Evolutionary conservation across 2,797 vertebrate genomes (phyloP).

Genomic region (Fistularia commersonii): DNA sequence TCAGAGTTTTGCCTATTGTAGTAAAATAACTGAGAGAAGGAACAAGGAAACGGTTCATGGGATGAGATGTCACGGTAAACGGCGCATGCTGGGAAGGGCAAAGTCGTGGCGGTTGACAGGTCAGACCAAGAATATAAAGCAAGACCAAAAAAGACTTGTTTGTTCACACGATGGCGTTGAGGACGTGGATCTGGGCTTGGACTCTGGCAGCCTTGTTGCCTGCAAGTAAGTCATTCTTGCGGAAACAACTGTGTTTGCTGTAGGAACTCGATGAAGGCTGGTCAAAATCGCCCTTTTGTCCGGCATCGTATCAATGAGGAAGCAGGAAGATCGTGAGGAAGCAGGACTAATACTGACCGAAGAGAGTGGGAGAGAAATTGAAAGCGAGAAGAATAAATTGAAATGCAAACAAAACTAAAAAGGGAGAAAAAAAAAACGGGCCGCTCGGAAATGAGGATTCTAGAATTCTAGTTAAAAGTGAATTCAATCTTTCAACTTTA

Average conservation of each 20-base stretch:
- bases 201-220: constrained; percentile 19
- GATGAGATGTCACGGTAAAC: neutral
- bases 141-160: neutral
- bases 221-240: constrained; percentile 37
- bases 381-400: no score
- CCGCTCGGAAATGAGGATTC: no score
- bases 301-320: no score
- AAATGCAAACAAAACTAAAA: no score
- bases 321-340: no score
- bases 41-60: constrained; percentile 15
- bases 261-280: neutral
- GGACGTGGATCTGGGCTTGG: constrained; percentile 16
- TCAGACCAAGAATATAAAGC: constrained; percentile 22
- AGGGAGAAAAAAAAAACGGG: no score
- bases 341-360: no score
- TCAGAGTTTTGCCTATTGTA: neutral
- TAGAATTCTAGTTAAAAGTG: no score
- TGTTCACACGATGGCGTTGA: constrained; percentile 39
- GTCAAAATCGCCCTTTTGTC: neutral
- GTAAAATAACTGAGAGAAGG: no score
- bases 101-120: neutral
- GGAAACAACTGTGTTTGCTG: neutral
- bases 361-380: no score
- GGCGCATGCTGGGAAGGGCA: constrained; percentile 8
- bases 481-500: no score